Evolutionary conservation across 1,140 invertebrate species (phyloP), one percentile per base, ranked within the genome.

Genomic region (Sipha flava): DNA sequence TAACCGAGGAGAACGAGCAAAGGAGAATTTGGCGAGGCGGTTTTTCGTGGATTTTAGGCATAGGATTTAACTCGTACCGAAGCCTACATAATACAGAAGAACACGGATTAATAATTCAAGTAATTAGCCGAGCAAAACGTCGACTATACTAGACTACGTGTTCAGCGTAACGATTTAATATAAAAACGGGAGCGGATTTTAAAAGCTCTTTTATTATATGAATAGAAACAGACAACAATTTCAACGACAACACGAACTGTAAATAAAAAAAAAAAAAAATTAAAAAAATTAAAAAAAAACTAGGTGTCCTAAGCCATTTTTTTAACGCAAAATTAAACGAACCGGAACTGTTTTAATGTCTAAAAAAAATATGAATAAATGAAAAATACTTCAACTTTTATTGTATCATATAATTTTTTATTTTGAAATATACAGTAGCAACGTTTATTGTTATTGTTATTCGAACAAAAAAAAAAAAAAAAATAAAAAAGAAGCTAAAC

Each of bases 261-360:
- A 59, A 77, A 59, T 59, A 77, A 77, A n/a, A 75, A 54, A 54
- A 37, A 52, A 31, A 73, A 31, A 34, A 43, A 66, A 66, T 40
- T 18, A 43, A 73, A 73, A 37, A 57, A 47, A 34, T 34, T 34
- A 14, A n/a, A 29, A 40, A 70, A 47, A 47, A 52, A 29, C 37
- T 52, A 43, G 14, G 52, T 23, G 16, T 37, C n/a, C 52, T 77
- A 77, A 77, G 40, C 34, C 72, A 37, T 77, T 77, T 77, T 75
- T 75, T 75, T 77, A 57, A 59, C 45, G 49, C 73, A 31, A 43
- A 57, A 77, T 77, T 77, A 77, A 77, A 57, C 73, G 21, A 40
- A 77, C 73, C 49, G 73, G 73, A 77, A 77, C 73, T 77, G 73
- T 77, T 77, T 77, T 40, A 77, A 73, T 59, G 73, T 77, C 23